Evolutionary conservation across 2,797 vertebrate species (phyloP).

Genomic region (Anableps anableps): DNA sequence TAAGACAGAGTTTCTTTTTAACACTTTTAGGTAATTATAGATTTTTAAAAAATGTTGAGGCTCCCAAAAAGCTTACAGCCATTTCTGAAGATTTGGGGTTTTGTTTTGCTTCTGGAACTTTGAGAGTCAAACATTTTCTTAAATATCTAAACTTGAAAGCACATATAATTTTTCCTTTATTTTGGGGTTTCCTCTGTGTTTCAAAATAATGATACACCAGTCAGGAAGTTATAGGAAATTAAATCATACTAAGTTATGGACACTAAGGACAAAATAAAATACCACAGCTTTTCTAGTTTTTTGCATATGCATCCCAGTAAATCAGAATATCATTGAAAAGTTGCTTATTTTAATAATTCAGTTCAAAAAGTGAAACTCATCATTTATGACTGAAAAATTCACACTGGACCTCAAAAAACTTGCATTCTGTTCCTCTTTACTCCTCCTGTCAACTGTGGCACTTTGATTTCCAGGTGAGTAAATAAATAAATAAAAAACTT

Average conservation of each 20-base stretch:
- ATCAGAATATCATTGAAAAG: no score
- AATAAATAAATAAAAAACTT: background rate
- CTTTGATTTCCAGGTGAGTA: no score
- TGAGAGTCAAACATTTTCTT: background rate
- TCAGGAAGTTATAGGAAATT: background rate
- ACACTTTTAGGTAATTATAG: background rate
- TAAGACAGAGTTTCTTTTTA: slow-evolving; percentile 4
- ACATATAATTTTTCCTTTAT: background rate
- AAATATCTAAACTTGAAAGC: background rate
- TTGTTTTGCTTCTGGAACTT: background rate
- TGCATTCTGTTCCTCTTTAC: background rate
- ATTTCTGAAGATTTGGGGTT: background rate
- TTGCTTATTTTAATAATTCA: no score
- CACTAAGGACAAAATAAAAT: no score
- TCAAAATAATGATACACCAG: background rate
- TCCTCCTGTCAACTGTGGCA: background rate
- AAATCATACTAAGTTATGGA: background rate
- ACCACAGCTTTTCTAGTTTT: no score
- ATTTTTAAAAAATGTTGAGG: background rate
- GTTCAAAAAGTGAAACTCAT: no score
- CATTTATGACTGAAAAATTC: background rate
- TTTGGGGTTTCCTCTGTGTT: background rate
- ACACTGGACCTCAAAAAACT: background rate
- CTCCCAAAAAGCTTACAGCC: background rate
- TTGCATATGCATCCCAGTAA: no score